Percentiles rank a stretch among this genome's conserved stretches.
These are phyloP conservation scores for Salvelinus alpinus DNA, from an alignment of 2,113 vertebrate species.

Conservation along the genomic window DNA sequence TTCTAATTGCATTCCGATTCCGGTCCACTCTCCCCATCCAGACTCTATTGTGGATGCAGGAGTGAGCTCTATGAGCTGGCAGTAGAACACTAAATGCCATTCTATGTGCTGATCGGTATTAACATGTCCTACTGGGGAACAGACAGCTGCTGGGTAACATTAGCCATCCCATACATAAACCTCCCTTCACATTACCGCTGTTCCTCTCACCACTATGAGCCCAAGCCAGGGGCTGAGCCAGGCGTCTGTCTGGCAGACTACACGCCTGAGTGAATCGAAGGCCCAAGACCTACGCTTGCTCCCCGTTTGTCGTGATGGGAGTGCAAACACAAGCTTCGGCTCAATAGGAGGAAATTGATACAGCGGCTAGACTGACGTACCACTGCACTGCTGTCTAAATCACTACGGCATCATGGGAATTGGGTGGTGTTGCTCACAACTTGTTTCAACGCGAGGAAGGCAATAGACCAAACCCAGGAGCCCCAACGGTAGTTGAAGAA, in stretches of 20 bases:
- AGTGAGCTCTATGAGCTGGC: conserved; percentile 10
- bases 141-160: conserved; percentile 43
- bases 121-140: conserved; percentile 21
- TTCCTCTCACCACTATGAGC: no score
- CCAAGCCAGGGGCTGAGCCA: no score
- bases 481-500: conserved; percentile 26
- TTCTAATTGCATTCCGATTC: background rate
- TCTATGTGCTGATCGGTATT: conserved; percentile 25
- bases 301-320: background rate
- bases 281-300: background rate
- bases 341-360: background rate
- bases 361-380: background rate
- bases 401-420: background rate
- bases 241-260: no score
- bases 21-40: background rate
- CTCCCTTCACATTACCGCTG: conserved; percentile 31
- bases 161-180: conserved; percentile 46
- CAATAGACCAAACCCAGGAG: conserved; percentile 10
- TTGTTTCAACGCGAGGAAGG: background rate
- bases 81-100: conserved; percentile 27
- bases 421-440: conserved; percentile 25
- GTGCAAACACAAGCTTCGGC: conserved; percentile 1
- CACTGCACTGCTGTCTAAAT: background rate
- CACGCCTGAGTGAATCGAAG: no score
- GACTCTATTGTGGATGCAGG: conserved; percentile 29